Evolutionary conservation across 2,113 vertebrate species (phyloP), one percentile per base, ranked within the genome.

Genomic region (Upupa epops): DNA sequence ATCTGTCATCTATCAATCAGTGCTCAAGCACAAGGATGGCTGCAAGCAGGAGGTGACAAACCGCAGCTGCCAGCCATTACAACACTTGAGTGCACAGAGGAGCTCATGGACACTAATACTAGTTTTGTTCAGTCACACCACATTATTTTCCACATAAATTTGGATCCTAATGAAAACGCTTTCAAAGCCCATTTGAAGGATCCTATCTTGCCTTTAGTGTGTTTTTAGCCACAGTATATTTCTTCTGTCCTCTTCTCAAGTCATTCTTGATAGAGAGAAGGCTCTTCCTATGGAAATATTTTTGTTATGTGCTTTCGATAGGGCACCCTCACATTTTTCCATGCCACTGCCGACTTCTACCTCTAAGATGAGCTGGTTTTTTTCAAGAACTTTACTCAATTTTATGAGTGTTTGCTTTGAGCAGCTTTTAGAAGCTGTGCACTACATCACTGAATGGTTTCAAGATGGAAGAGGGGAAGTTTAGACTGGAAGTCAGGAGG

Each of bases 1-100:
- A 22, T 55, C 59, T 81, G 72, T 65, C 83, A 81, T 61, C 71
- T 45, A 58, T 86, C 92, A 80, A 59, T 92, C 80, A 86, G 4
- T 21, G 25, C 86, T 37, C 42, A 48, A 71, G 56, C 42, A 68
- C 8, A 17, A 64, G 74, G 80, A 88, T 13, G 68, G 64, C 0
- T 77, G 65, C 40, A 86, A 70, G 60, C 83, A 80, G 76, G n/a
- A 88, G 45, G 69, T 71, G 69, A 51, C 76, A 88, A 95, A 83
- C 45, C n/a, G 13, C 48, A 77, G 12, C 0, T 83, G 56, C 31
- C 61, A 92, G 54, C 51, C 54, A 46, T 48, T 52, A 17, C 29
- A 54, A 77, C 17, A 6, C 32, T 72, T 52, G 1, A 45, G 59
- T 45, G 49, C 78, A 65, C 49, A 54, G 40, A 79, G 85, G 49